Evolutionary conservation across 2,113 vertebrate species (phyloP), one percentile per base, ranked within the genome.

Genomic region (Rynchops niger): DNA sequence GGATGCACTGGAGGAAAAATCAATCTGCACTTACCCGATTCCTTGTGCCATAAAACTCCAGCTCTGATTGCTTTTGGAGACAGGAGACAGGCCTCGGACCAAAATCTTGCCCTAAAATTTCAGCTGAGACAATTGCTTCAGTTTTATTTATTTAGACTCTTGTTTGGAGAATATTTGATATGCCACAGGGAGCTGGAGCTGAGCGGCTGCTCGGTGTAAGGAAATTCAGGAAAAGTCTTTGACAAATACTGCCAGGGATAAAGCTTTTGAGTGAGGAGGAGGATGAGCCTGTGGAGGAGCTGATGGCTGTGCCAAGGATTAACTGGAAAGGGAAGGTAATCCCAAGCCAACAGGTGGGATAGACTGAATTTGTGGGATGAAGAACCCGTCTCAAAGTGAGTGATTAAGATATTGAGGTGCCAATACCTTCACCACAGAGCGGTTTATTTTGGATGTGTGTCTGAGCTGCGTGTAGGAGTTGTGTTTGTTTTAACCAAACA

Each of bases 181-280:
- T 13, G 29, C 5, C 38, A 26, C 55, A 18, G 50, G 36, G 38
- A n/a, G 7, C 26, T 74, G 67, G 45, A 82, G 40, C n/a, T 62
- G n/a, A 59, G n/a, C 1, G 0, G 9, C 52, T 87, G 62, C 32
- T 78, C 1, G 0, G 4, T 16, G 6, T 34, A 11, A 18, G 80
- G 42, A 67, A 86, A 78, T 78, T 78, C 12, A 40, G 67, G 59
- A 53, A 1, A 27, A 55, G 20, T 0, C 36, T 83, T 80, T 38
- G 50, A 15, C 9, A 25, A 53, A 27, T 19, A 3, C 3, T 59
- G 14, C 47, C n/a, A 30, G n/a, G n/a, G 71, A n/a, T 7, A 5
- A 88, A 88, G 69, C 12, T 40, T 0, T 0, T 53, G 61, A 1
- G 1, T 18, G 27, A 34, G 58, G 50, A 88, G 32, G 9, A 14